phyloP scores from a whole-genome alignment of 37 sponge, comb jelly and placozoan species.

The Ianthella basta region DNA sequence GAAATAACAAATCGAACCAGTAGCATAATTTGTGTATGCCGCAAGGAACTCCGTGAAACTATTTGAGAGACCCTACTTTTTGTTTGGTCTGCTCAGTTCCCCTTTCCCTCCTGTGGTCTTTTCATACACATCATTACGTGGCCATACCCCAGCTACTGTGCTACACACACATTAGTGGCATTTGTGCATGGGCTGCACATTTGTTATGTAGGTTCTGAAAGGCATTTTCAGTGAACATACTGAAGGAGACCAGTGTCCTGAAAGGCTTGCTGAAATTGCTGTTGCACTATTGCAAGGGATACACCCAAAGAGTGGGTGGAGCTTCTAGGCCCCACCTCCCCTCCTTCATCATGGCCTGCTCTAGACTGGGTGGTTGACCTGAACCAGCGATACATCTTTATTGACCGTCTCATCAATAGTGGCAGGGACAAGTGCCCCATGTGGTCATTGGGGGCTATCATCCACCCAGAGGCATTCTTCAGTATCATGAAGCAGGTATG shows the following conservation, averaged over 20 bases:
- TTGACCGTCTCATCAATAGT: constrained; percentile 57
- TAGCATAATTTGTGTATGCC: too few species aligned
- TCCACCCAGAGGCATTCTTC: constrained; percentile 65
- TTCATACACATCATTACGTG: too few species aligned
- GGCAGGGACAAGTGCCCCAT: constrained; percentile 73
- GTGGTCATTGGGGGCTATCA: constrained; percentile 78
- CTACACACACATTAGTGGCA: too few species aligned
- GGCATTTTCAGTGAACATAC: background rate
- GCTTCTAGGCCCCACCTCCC: constrained; percentile 51
- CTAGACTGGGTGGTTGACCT: constrained; percentile 69
- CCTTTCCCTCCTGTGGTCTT: too few species aligned
- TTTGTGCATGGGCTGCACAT: too few species aligned
- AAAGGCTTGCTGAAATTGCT: constrained; percentile 43
- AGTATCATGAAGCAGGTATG: constrained; percentile 73
- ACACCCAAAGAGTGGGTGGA: constrained; percentile 57
- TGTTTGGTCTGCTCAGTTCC: too few species aligned
- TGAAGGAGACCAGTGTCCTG: constrained; percentile 40
- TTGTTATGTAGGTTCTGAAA: constrained; percentile 46
- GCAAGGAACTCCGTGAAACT: too few species aligned
- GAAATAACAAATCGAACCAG: too few species aligned
- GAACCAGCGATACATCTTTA: constrained; percentile 39
- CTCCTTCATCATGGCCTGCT: constrained; percentile 57
- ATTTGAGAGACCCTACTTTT: too few species aligned
- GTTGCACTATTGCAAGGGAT: constrained; percentile 36
- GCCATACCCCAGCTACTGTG: too few species aligned